These are phyloP conservation scores for Gorsachius magnificus DNA, from an alignment of 2,797 vertebrate genomes.

Conservation along the genomic window DNA sequence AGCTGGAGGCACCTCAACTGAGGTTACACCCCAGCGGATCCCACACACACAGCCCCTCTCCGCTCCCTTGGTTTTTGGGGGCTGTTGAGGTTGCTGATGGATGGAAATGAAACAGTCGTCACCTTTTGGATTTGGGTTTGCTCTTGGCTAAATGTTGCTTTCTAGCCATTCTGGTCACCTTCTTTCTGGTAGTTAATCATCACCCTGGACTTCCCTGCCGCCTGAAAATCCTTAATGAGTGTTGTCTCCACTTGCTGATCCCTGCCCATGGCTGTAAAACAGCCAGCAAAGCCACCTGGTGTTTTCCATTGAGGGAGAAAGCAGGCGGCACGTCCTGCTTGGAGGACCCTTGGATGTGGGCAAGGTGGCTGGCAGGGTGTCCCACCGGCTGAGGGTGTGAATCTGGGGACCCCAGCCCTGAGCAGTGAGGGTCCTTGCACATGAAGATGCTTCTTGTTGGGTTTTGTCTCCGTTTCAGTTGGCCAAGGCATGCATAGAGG, in stretches of 20 bases:
- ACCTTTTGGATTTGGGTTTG: background rate
- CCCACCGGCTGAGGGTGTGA: background rate
- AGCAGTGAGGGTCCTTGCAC: rapidly evolving
- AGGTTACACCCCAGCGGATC: background rate
- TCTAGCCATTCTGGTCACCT: background rate
- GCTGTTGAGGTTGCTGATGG: no score
- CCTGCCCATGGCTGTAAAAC: background rate
- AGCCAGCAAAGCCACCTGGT: background rate
- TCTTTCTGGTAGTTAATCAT: background rate
- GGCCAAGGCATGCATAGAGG: background rate
- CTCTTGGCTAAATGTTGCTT: background rate
- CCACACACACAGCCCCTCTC: background rate
- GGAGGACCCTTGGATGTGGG: background rate
- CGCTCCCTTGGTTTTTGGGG: background rate
- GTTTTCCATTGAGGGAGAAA: background rate
- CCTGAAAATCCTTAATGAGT: background rate
- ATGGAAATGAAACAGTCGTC: background rate
- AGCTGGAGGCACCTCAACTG: background rate
- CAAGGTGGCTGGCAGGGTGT: background rate
- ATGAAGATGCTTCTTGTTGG: background rate
- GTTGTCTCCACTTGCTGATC: background rate
- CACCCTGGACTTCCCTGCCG: background rate
- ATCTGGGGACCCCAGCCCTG: background rate
- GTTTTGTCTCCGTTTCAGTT: rapidly evolving
- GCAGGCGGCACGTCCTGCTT: background rate